Evolutionary conservation across 2,113 vertebrate genomes (phyloP).

Genomic region (Pseudorasbora parva): DNA sequence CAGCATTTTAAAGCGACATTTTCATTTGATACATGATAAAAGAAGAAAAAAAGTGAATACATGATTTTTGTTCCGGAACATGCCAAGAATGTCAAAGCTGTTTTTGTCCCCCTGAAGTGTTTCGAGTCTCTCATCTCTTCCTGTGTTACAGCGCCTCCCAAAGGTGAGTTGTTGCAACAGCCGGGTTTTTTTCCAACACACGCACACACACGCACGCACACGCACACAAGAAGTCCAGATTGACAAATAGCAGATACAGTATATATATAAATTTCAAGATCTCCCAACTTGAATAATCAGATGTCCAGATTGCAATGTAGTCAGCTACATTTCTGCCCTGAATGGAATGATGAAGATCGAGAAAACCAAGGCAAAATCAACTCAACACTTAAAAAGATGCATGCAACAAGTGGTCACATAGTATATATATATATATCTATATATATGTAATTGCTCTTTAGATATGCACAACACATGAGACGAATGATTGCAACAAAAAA

Average conservation of each 20-base stretch:
- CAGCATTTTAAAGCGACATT: constrained; percentile 41
- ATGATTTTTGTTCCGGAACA: constrained; percentile 48
- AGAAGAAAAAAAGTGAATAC: not conserved
- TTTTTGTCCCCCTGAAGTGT: constrained; percentile 42
- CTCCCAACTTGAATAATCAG: constrained; percentile 34
- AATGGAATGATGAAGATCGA: constrained; percentile 51
- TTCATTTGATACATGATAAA: constrained; percentile 23
- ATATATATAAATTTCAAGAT: constrained; percentile 54
- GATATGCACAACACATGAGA: constrained; percentile 71
- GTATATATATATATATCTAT: constrained; percentile 69
- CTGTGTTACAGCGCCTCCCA: constrained; percentile 74
- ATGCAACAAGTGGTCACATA: constrained; percentile 78
- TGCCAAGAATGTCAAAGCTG: constrained; percentile 47
- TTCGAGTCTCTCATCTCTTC: constrained; percentile 54
- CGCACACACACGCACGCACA: constrained; percentile 29
- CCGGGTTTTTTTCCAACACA: constrained; percentile 42
- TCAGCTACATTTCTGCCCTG: constrained; percentile 45
- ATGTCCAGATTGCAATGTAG: constrained; percentile 49
- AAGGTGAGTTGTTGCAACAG: constrained; percentile 64
- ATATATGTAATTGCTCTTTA: constrained; percentile 34
- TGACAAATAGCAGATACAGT: constrained; percentile 38
- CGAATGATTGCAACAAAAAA: constrained; percentile 67
- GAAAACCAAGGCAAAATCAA: constrained; percentile 64
- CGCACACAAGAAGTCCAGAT: constrained; percentile 50
- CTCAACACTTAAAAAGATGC: constrained; percentile 71